Base-by-base conservation (phyloP, 1,140 invertebrate species). In the Aphaenogaster rudis region DNA sequence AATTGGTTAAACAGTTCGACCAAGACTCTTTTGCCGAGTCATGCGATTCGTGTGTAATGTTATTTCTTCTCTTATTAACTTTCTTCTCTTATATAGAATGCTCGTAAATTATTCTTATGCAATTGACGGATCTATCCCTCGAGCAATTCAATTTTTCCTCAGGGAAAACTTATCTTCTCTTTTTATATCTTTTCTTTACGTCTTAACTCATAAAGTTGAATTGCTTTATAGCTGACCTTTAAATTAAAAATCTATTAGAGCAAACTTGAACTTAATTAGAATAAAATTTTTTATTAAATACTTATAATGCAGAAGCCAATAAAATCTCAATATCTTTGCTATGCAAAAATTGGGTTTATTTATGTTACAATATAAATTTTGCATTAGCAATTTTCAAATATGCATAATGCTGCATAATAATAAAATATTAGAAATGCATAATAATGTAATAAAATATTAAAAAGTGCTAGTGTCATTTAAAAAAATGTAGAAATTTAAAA, bases 1-100 rank as follows among this genome's bases (percentile, higher is more conserved):
- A 61, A 80, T 66, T 61, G 17, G 17, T 76, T 76, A 67, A 52
- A 39, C 13, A 50, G 48, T 69, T 7, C 28, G 2, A 8, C 7
- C 33, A 36, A 54, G 48, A 42, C 28, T 13, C 33, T 71, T 71
- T 2, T 21, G 28, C 28, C 45, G n/a, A 81, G 64, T 81, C 66
- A 81, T 71, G 64, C 13, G n/a, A 17, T 67, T 50, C 28, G 15
- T 39, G 6, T 61, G 42, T 28, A 82, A 82, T 21, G 45, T 48
- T 63, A 54, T 71, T 50, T 57, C 15, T 42, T 48, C 54, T 39
- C 33, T 61, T 74, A 74, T 82, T 82, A 45, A 82, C 78, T 80
- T 74, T 82, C 45, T 80, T 69, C 54, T 45, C 28, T 74, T 61
- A 52, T 72, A 45, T 7, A 42, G 63, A 67, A 54, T 28, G 2